Evolutionary conservation across 2,113 vertebrate species (phyloP), one percentile per base, ranked within the genome.

Genomic region (Delphinapterus leucas): DNA sequence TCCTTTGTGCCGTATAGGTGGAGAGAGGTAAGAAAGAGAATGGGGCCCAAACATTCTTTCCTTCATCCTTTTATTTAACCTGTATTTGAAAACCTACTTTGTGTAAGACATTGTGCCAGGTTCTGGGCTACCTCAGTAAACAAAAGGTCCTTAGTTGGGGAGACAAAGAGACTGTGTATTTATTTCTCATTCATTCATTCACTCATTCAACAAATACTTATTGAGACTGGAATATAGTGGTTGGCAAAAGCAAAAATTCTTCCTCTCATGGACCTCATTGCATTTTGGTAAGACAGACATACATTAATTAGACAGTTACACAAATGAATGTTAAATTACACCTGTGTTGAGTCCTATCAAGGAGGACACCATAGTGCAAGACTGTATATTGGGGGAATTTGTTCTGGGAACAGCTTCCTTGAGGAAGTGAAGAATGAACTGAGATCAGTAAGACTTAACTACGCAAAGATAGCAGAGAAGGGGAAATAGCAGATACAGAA

Each of bases 201-300:
- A 58, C 55, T 97, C 26, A 21, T 55, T 81, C 74, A 82, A 31
- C 47, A 93, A 58, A 33, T 95, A 70, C 38, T 88, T 93, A 68
- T 18, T 76, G 21, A 82, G 38, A 26, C 23, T 96, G 28, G 60
- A 47, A 20, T 92, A 71, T 26, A 77, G 28, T 77, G 47, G 15
- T 82, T 61, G 44, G 26, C 77, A 53, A 93, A 97, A 91, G 74
- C 25, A 83, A 80, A 90, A 73, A n/a, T 90, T 65, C 58, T 36
- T 71, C 15, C 23, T 20, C 28, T 94, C 5, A 2, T 28, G 41
- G 41, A 74, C 58, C 26, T 90, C 47, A 33, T 20, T 36, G 21
- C 38, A 41, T 58, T 91, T 95, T 49, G 44, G 2, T 88, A 63
- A 95, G 87, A 81, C 20, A 61, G 31, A 38, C 2, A 1, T 25